Base-by-base conservation (phyloP, 2,888 invertebrate species). In the Isotomurus palustris region DNA sequence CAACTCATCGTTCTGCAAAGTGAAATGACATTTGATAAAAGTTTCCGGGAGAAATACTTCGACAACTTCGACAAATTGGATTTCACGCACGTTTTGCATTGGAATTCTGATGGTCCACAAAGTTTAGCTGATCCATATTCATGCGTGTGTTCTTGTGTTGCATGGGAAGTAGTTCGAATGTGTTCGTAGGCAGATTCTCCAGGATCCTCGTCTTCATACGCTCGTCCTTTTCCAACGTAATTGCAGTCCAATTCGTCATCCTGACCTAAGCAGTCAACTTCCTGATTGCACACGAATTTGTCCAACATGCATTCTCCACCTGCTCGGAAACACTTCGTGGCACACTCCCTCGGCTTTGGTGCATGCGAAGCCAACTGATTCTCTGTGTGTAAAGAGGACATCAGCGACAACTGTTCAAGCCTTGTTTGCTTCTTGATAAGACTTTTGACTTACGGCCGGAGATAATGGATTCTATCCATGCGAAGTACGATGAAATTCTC, bases 241-340 rank as follows among this genome's bases (percentile, higher is more conserved):
- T 8, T 32, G 22, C 67, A 67, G 14, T 54, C 51, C 0, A 53
- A 14, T 59, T 67, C 67, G 50, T 67, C 67, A 25, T 64, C 55
- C 1, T 53, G 61, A 19, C 36, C 35, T 1, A 47, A 28, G 35
- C 66, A 66, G 10, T 63, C 91, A 0, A 88, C 82, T 38, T 81
- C 77, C 71, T 81, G 82, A 72, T 91, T 84, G 75, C 91, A 91
- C 51, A 81, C 81, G 64, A 81, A 76, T 63, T 79, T 80, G 28
- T 77, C 78, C 1, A 86, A 79, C 21, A 91, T 76, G 73, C 91
- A 91, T 72, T 81, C 83, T 8, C 79, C 78, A 32, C 83, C 68
- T 10, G 62, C 12, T 28, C 60, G 56, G 28, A 36, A 49, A 35
- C 67, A 67, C 21, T 38, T 45, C 6, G 45, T 48, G 1, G 47